Base-by-base conservation (phyloP, 2,888 invertebrate genomes). In the Rhogogaster chlorosoma region DNA sequence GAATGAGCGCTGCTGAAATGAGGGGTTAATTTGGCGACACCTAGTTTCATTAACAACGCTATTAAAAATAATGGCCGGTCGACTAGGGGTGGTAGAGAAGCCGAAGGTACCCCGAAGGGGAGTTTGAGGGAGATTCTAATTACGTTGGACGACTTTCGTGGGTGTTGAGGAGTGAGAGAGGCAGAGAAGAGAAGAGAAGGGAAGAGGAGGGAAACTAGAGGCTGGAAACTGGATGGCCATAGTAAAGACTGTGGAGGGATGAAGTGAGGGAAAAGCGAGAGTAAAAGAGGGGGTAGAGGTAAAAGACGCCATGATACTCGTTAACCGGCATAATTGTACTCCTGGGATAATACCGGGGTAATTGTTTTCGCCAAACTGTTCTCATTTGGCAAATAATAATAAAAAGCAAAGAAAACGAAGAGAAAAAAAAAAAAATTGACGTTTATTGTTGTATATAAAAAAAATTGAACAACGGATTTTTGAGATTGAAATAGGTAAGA, bases 31-130 rank as follows among this genome's bases (percentile, higher is more conserved):
- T 92, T 92, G 92, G 92, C 91, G 92, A 92, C 92, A 92, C 92
- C 92, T 92, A 92, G 92, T 92, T 92, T 92, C 92, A 92, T 92
- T 92, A 92, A 92, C 92, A 92, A 92, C 92, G 92, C 92, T 91
- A 92, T 92, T 92, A 92, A 92, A 92, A 92, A 92, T 92, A 92
- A 92, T 92, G 92, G 91, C 89, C 90, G 89, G 89, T 90, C 88
- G 88, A 90, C 90, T 89, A 90, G 88, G 86, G 85, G 85, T 22
- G 6, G 15, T 64, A 38, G 29, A 49, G 70, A 70, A 53, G 61
- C 22, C 26, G 77, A 78, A 78, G 53, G 70, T 57, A 57, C 38
- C 53, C 6, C 83, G 61, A 82, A 70, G 83, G 82, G 61, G 86
- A 71, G 77, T 42, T 85, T 67, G 89, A 88, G 89, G 89, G 88